Percentiles rank a stretch among this genome's conserved stretches.
phyloP scores from a whole-genome alignment of 2,113 vertebrate genomes.

The Lichenostomus cassidix region DNA sequence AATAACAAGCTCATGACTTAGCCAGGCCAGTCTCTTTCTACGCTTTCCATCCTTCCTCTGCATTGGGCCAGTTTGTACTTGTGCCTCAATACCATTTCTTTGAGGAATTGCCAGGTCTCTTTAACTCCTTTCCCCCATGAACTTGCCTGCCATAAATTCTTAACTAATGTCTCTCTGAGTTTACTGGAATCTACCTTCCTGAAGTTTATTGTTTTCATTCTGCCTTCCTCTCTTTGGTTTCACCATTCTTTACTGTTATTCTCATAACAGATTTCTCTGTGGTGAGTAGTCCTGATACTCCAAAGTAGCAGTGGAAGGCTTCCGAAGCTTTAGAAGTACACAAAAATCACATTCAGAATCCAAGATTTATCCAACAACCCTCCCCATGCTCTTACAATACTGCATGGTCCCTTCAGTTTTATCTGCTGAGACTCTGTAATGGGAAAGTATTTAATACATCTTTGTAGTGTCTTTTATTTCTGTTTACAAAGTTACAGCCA shows the following conservation, averaged over 20 bases:
- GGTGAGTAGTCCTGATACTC: not conserved
- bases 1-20: slow-evolving; percentile 45
- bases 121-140: slow-evolving; percentile 22
- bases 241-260: not conserved
- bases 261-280: not conserved
- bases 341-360: not conserved
- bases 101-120: slow-evolving; percentile 55
- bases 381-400: not conserved
- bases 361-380: not conserved
- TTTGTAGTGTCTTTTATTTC: slow-evolving; percentile 38
- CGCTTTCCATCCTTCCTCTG: slow-evolving; percentile 51
- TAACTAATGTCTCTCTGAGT: not conserved
- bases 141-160: slow-evolving; percentile 34
- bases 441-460: slow-evolving; percentile 30
- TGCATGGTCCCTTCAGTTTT: not conserved
- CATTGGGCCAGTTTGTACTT: slow-evolving; percentile 47
- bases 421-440: not conserved
- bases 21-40: slow-evolving; percentile 37
- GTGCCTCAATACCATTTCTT: slow-evolving; percentile 50
- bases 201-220: slow-evolving; percentile 8
- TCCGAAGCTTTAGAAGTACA: not conserved
- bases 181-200: slow-evolving; percentile 22
- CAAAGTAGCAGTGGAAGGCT: not conserved
- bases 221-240: not conserved
- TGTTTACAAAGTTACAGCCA: slow-evolving; percentile 37